Percentiles rank a stretch among this genome's conserved stretches.
These are phyloP conservation scores for Helarctos malayanus DNA, from an alignment of 2,797 vertebrate genomes.

Conservation along the genomic window DNA sequence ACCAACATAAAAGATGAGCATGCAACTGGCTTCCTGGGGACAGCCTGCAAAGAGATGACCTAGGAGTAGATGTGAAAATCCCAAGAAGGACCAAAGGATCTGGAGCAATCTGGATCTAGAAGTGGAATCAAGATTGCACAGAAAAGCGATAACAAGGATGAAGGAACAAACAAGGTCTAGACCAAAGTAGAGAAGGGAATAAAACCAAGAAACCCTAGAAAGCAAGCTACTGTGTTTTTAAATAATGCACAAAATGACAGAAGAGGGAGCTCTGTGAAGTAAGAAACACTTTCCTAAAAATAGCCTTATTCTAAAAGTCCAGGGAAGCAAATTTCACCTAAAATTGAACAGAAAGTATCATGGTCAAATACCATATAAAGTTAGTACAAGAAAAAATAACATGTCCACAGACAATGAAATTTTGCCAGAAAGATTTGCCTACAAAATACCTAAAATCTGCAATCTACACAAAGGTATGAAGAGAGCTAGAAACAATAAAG, in stretches of 20 bases:
- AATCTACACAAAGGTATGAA: neutral
- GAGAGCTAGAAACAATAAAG: neutral
- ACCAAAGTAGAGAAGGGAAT: neutral
- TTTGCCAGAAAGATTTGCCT: neutral
- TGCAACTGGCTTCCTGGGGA: neutral
- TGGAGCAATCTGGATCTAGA: neutral
- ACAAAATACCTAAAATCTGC: neutral
- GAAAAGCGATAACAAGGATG: neutral
- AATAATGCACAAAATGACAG: conserved; percentile 4
- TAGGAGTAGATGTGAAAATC: neutral
- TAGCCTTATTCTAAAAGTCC: conserved; percentile 6
- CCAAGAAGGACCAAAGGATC: neutral
- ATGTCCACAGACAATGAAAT: neutral
- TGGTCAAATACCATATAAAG: neutral
- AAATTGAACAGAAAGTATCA: neutral
- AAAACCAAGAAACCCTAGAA: neutral
- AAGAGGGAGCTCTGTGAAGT: neutral
- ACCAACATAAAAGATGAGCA: neutral
- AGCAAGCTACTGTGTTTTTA: neutral
- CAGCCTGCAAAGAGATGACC: neutral
- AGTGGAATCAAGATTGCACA: neutral
- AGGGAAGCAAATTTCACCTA: neutral
- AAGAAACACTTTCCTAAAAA: neutral
- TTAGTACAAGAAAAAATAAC: neutral
- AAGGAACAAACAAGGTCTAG: neutral